Evolutionary conservation across 2,888 invertebrate species (phyloP).

Genomic region (Eugnorisma glareosa): DNA sequence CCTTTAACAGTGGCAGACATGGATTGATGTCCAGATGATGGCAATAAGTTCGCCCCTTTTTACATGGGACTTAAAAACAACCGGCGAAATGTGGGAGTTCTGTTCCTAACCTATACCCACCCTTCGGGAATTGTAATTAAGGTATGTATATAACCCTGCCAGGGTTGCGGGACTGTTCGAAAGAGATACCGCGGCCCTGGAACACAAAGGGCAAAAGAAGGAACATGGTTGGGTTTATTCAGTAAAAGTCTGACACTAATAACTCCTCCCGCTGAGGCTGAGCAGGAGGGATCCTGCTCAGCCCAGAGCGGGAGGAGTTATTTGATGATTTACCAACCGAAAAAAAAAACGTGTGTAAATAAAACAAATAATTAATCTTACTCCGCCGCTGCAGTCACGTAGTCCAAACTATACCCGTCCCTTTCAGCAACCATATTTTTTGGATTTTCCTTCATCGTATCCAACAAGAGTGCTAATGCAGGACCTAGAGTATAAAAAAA

Average conservation of each 20-base stretch:
- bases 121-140: not conserved
- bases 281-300: no score
- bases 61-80: not conserved
- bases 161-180: no score
- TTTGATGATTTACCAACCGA: no score
- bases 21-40: not conserved
- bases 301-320: no score
- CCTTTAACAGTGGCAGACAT: not conserved
- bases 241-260: no score
- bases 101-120: not conserved
- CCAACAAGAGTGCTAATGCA: conserved; percentile 72
- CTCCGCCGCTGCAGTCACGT: conserved; percentile 77
- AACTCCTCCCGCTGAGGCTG: no score
- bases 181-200: no score
- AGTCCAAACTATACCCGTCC: conserved; percentile 75
- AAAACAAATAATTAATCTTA: conserved; percentile 63
- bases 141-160: not conserved
- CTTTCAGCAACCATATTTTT: conserved; percentile 71
- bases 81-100: not conserved
- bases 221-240: no score
- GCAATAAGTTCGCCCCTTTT: not conserved
- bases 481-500: conserved; percentile 67
- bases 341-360: no score
- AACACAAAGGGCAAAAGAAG: no score
- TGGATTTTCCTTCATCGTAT: conserved; percentile 77